Base-by-base conservation (phyloP, 2,888 invertebrate species). In the Octodonta nipae region DNA sequence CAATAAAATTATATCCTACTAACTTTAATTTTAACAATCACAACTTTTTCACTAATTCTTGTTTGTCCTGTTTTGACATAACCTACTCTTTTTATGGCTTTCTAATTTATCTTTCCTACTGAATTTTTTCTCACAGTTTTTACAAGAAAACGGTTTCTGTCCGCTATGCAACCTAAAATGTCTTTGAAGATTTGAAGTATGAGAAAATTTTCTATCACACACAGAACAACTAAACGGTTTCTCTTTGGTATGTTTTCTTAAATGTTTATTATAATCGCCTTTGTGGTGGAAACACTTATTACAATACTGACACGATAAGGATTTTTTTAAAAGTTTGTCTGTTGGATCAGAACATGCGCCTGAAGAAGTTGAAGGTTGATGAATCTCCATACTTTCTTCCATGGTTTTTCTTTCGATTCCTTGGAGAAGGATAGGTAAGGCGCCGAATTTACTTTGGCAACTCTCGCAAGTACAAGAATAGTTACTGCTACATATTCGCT, bases 91-190 rank as follows among this genome's bases (percentile, higher is more conserved):
- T 37, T 46, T 49, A 42, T 61, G 61, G 30, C 49, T 35, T 13
- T 55, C 50, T 33, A 61, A 42, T 39, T 61, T 61, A 38, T 61
- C 61, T 41, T 55, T 60, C 24, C 61, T 42, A 34, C 51, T 55
- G 41, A 61, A 61, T 28, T 40, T 48, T 38, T 53, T 60, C 25
- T 51, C 46, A 40, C 61, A 61, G 27, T 41, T 42, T 15, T 50
- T 46, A 35, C 61, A 61, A 12, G 43, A 40, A 35, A 79, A 84
- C 2, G 82, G 82, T 13, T 78, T 68, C 49, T 79, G 78, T 8
- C 80, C 81, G 13, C 77, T 78, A 56, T 85, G 84, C 2, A 80
- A 75, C 33, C 80, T 62, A 52, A 78, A 72, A 61, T 85, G 84
- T 29, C 82, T 68, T 50, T 80, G 79, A 45, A 84, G 61, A 26